phyloP scores from a whole-genome alignment of 2,797 vertebrate genomes.

The Steatocranus sp. region DNA sequence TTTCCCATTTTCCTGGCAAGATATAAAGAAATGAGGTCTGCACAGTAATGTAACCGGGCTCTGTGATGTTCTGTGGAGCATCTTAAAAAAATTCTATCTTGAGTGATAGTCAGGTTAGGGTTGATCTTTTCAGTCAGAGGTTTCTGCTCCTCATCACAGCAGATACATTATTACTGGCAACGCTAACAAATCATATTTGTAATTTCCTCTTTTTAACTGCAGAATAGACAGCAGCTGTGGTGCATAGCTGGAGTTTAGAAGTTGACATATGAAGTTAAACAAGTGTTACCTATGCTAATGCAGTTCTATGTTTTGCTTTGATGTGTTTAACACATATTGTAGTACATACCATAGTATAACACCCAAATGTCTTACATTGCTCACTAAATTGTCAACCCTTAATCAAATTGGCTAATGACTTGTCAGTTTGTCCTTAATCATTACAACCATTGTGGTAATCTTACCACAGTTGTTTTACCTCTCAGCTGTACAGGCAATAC shows the following conservation, averaged over 20 bases:
- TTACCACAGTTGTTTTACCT: background rate
- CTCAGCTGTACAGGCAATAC: background rate
- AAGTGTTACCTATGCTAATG: too few relatives aligned
- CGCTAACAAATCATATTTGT: too few relatives aligned
- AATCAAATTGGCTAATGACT: background rate
- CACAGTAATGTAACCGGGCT: background rate
- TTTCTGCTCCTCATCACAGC: background rate
- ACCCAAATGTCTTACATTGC: background rate
- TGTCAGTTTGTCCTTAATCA: background rate
- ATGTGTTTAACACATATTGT: too few relatives aligned
- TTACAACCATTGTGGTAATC: background rate
- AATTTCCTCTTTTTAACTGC: too few relatives aligned
- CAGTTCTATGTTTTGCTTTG: too few relatives aligned
- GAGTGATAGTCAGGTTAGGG: background rate
- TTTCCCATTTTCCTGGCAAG: background rate
- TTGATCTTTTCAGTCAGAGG: background rate
- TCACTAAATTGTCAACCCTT: background rate
- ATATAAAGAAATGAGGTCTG: background rate
- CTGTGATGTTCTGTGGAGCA: background rate
- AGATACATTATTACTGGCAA: background rate
- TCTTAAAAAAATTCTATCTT: background rate
- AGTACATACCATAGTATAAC: background rate
- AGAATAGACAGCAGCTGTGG: too few relatives aligned
- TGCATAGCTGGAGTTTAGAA: too few relatives aligned
- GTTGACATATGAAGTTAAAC: too few relatives aligned